Evolutionary conservation across 2,113 vertebrate species (phyloP).

Genomic region (Mola mola): DNA sequence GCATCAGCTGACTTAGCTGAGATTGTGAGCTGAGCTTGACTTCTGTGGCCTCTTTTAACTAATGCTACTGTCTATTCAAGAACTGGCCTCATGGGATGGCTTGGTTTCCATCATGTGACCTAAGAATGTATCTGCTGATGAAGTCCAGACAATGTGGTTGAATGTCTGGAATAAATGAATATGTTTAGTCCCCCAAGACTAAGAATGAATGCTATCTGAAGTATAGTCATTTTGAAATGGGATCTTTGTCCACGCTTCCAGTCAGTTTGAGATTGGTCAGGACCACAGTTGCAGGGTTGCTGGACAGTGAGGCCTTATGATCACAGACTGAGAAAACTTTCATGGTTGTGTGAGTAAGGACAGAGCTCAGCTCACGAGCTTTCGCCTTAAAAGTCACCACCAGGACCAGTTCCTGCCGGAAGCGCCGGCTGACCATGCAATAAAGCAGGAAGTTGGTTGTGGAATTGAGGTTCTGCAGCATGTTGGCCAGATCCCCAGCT

Average conservation of each 20-base stretch:
- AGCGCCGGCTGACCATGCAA: slow-evolving; percentile 79
- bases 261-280: slow-evolving; percentile 60
- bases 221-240: too few relatives aligned
- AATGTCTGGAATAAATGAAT: too few relatives aligned
- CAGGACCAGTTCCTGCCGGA: slow-evolving; percentile 73
- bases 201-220: too few relatives aligned
- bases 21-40: too few relatives aligned
- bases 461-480: slow-evolving; percentile 85
- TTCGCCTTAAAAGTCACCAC: slow-evolving; percentile 51
- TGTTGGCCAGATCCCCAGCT: slow-evolving; percentile 79
- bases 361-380: slow-evolving; percentile 42
- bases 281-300: slow-evolving; percentile 39
- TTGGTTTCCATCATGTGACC: not conserved
- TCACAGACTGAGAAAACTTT: slow-evolving; percentile 74
- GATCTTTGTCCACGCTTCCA: not conserved
- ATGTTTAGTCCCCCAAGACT: too few relatives aligned
- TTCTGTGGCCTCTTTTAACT: too few relatives aligned
- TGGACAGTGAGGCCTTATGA: slow-evolving; percentile 5
- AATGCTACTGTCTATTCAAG: too few relatives aligned
- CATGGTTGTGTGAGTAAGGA: slow-evolving; percentile 71
- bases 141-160: too few relatives aligned
- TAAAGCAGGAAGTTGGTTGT: slow-evolving; percentile 84
- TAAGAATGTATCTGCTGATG: too few relatives aligned
- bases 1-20: too few relatives aligned
- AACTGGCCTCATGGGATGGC: too few relatives aligned